phyloP scores from a whole-genome alignment of 1,140 invertebrate species.

The Pseudomyrmex pallidus region DNA sequence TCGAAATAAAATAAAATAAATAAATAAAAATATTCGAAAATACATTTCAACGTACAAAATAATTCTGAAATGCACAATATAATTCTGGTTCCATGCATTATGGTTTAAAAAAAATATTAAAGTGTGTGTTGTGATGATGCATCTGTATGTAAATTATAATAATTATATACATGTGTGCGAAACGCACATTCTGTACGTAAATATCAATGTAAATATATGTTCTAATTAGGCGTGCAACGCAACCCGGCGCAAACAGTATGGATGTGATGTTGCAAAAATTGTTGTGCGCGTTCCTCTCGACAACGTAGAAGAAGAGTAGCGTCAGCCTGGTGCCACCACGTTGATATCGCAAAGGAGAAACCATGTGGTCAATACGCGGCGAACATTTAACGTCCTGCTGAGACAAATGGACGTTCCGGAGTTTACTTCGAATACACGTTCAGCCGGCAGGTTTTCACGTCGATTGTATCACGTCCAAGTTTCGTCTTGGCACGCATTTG shows the following conservation, averaged over 20 bases:
- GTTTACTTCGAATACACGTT: slow-evolving; percentile 68
- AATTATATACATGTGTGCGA: too few species aligned
- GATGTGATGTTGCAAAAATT: slow-evolving; percentile 21
- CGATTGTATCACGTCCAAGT: slow-evolving; percentile 53
- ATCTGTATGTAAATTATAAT: too few species aligned
- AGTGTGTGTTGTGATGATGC: too few species aligned
- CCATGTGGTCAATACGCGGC: slow-evolving; percentile 69
- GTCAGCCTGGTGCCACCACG: slow-evolving; percentile 38
- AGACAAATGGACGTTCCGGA: slow-evolving; percentile 68
- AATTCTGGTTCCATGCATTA: too few species aligned
- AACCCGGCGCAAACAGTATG: not conserved
- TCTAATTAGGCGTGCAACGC: not conserved
- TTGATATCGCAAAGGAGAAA: slow-evolving; percentile 67
- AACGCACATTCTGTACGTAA: too few species aligned
- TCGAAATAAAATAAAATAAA: too few species aligned
- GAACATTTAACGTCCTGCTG: slow-evolving; percentile 66
- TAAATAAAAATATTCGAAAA: too few species aligned
- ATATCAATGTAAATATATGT: not conserved
- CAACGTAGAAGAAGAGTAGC: slow-evolving; percentile 10
- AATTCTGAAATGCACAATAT: too few species aligned
- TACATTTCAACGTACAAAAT: too few species aligned
- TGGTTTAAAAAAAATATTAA: too few species aligned
- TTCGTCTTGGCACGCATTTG: slow-evolving; percentile 1
- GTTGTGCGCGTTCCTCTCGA: slow-evolving; percentile 40
- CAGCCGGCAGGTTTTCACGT: slow-evolving; percentile 44